Evolutionary conservation across 2,888 invertebrate species (phyloP), one percentile per base, ranked within the genome.

Genomic region (Anarsia innoxiella): DNA sequence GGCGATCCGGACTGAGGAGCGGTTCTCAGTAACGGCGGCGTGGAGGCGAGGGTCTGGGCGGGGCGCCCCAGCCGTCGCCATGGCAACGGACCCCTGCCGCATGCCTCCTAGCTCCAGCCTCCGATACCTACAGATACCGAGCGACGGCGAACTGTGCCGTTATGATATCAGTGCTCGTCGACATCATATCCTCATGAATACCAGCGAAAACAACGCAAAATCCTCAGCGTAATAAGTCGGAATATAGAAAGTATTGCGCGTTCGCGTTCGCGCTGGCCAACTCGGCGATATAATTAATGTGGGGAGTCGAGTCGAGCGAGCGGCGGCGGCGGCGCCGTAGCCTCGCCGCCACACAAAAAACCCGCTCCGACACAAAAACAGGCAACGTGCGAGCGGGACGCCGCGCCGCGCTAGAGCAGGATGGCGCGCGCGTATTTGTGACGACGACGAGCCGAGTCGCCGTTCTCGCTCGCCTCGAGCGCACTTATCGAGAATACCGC

Each of bases 331-430:
- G 68, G 66, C 70, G 73, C 75, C 62, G 60, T 64, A 66, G 57
- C 77, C 67, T 65, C 74, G 69, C 58, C 56, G 56, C 62, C 57
- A 70, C 66, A 82, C 79, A 82, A 83, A 83, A 83, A 83, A 83
- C 83, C 80, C 75, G 80, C 79, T 78, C 64, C 76, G 79, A 67
- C 82, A 84, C 78, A 84, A 84, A 83, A 84, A 84, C 83, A 79
- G 73, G 71, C 66, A 71, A 63, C 72, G 73, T 51, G 47, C 54
- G 76, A 76, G 65, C 62, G 74, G 53, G 82, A 79, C 59, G 28
- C 44, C 46, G 53, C 53, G 39, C 53, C 57, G 54, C 11, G 73
- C 23, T 25, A 51, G 73, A 82, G 59, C 51, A 72, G 51, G 74
- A 79, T 66, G 31, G 51, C 52, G 64, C 58, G 66, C 70, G 73